Base-by-base conservation (phyloP, 2,113 vertebrate species). In the Suricata suricatta region DNA sequence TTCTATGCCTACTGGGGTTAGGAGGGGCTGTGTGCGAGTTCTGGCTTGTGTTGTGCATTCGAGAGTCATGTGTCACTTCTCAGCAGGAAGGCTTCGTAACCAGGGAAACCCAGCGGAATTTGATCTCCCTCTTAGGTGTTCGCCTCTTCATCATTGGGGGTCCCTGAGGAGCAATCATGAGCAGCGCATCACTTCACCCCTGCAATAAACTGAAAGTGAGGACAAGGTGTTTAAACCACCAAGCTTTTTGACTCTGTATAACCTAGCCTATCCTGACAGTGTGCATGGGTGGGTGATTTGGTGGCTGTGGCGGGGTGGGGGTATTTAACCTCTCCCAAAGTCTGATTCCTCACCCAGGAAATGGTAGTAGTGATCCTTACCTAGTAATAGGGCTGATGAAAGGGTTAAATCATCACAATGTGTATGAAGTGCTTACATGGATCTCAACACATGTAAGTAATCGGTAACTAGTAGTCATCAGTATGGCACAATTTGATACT, bases 221-320 rank as follows among this genome's bases (percentile, higher is more conserved):
- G 41, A 41, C 19, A 74, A 44, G 71, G 50, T 69, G 50, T 80
- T 80, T 52, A 88, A 60, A 11, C 47, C 50, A 54, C 21, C 19
- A 54, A 41, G 19, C 27, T 63, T 44, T 76, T 44, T 7, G 35
- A 25, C 25, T 66, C n/a, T 64, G 82, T 63, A 38, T 66, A 38
- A 25, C 47, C 25, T 31, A 60, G 38, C 6, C 38, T 88, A 2
- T 33, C 14, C 54, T 66, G n/a, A 83, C 69, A 60, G 38, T 16
- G 52, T 72, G 19, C 0, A 0, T 52, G 66, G 13, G 41, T 27
- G 25, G 11, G 13, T 83, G 27, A 33, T 31, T 41, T 25, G 63
- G 64, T 33, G 6, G n/a, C 3, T 64, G 7, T 41, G 41, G 41
- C 4, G 5, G 41, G 41, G 41, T 41, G 2, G 27, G 19, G 10